These are phyloP conservation scores for Petrolisthes manimaculis DNA, from an alignment of 2,888 invertebrate species.

Conservation along the genomic window DNA sequence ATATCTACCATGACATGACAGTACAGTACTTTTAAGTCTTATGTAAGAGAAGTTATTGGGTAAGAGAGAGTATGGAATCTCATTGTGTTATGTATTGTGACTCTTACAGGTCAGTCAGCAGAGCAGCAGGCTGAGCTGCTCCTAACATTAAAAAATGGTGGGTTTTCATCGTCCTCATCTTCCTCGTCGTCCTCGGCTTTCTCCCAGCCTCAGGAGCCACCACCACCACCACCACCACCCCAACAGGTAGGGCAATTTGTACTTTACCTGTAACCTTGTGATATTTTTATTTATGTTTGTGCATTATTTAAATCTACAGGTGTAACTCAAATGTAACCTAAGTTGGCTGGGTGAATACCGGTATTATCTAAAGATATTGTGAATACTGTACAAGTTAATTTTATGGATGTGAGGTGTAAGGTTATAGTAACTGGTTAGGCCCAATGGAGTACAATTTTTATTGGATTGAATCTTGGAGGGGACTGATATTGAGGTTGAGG, in stretches of 20 bases:
- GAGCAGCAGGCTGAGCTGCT: constrained; percentile 63
- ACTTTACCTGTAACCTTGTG: not conserved
- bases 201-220: constrained; percentile 53
- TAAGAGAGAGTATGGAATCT: no score
- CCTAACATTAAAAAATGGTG: constrained; percentile 60
- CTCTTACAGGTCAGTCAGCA: constrained; percentile 47
- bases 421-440: no score
- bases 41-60: constrained; percentile 1
- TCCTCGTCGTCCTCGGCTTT: constrained; percentile 51
- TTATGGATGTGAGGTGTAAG: no score
- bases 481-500: no score
- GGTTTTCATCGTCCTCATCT: constrained; percentile 48
- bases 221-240: constrained; percentile 29
- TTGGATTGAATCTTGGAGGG: no score
- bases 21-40: not conserved
- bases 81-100: no score
- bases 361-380: no score
- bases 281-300: not conserved
- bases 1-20: no score
- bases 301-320: not conserved
- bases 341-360: no score
- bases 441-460: no score
- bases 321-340: not conserved
- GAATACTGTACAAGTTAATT: no score
- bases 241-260: constrained; percentile 21